Base-by-base conservation (phyloP, 2,113 vertebrate genomes). In the Entomyzon cyanotis region DNA sequence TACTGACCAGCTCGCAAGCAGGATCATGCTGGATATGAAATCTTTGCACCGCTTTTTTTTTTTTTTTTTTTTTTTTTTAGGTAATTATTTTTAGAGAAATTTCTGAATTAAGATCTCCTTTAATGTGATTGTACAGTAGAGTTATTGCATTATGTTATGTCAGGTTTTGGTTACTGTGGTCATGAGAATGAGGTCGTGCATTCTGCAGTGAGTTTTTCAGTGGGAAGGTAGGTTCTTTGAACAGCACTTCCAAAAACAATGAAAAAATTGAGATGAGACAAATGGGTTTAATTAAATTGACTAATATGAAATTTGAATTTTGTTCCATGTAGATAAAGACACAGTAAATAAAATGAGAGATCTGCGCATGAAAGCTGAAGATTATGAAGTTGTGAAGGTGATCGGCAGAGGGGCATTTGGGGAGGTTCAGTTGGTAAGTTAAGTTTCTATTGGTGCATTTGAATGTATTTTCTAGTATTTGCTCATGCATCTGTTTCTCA, bases 371-470 rank as follows among this genome's bases (percentile, higher is more conserved):
- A 99, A 99, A 98, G 99, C 99, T 46, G 99, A 98, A 96, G 99
- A 99, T 97, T 99, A 99, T 97, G 99, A 99, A 97, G 99, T 99
- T 88, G 99, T 99, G 94, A 99, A 99, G 95, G 99, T 99, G 96
- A 99, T 99, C 30, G 99, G 99, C 60, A 99, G 99, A 98, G 99
- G 99, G 76, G 99, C 99, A 8, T 99, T 99, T 97, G 99, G 99
- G 95, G 99, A 99, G 96, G 99, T 99, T 87, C 99, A 99, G 67
- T 91, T 99, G 99, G 99, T 99, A 98, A 97, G 99, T 97, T 95
- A 25, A 21, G 14, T 70, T 93, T 87, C 74, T 89, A 1, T 92
- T 49, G 90, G 17, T 94, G 55, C 22, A 7, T 83, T 82, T 53
- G n/a, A 60, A 12, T 30, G 7, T n/a, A 3, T 83, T 60, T n/a